Percentiles rank a stretch among this genome's conserved stretches.
These are phyloP conservation scores for Ostrea edulis DNA, from an alignment of 1,140 invertebrate species.

Conservation along the genomic window DNA sequence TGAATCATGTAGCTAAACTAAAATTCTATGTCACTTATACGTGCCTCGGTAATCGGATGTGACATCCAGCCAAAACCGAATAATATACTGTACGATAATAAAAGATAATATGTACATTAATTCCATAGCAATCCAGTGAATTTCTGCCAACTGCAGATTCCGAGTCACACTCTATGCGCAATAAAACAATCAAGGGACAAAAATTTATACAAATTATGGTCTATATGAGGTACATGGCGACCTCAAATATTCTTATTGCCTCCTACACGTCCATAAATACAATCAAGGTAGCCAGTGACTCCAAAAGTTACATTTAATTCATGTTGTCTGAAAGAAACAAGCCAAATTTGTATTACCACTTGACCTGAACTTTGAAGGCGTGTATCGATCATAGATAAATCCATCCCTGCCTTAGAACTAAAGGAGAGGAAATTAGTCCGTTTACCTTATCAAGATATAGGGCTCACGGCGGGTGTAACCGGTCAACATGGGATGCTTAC, in stretches of 20 bases:
- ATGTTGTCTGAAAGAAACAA: not conserved
- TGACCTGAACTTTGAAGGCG: not conserved
- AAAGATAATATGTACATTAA: slow-evolving; percentile 28
- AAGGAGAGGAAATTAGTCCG: not conserved
- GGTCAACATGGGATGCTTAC: too few species aligned
- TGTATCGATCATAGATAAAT: not conserved
- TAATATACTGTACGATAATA: not conserved
- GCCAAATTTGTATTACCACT: not conserved
- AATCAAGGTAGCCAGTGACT: not conserved
- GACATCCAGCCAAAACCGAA: not conserved
- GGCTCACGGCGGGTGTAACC: too few species aligned
- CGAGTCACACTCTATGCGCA: not conserved
- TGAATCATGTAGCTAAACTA: not conserved
- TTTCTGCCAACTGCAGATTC: slow-evolving; percentile 14
- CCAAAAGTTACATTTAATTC: not conserved
- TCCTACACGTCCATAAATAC: not conserved
- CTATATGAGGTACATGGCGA: not conserved
- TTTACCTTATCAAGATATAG: not conserved
- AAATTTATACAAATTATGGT: not conserved
- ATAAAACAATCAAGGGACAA: not conserved
- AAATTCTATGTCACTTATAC: not conserved
- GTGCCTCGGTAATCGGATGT: not conserved
- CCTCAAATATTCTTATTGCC: not conserved
- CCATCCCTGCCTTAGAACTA: not conserved
- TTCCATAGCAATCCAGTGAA: slow-evolving; percentile 14